Conservation (phyloP, 2,113 vertebrate species). For the Pithys albifrons region DNA sequence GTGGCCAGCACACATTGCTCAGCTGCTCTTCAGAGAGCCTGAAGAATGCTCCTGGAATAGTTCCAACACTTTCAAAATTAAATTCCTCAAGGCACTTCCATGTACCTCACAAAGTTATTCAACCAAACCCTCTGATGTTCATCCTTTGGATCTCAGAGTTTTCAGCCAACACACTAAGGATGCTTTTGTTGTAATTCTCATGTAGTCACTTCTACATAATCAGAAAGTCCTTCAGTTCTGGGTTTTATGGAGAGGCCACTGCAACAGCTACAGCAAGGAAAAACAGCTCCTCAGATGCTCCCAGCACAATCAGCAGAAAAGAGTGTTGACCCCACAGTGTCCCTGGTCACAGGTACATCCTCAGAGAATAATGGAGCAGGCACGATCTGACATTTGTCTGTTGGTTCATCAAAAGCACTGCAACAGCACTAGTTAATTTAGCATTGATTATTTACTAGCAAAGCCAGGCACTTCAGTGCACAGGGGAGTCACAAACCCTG, state of each 20-base stretch:
- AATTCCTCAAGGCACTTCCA: background rate
- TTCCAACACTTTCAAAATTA: background rate
- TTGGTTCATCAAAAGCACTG: background rate
- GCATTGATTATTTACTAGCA: background rate
- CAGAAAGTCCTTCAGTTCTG: background rate
- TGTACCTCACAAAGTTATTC: background rate
- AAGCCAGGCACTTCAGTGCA: background rate
- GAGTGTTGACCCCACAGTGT: accelerated
- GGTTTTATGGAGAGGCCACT: background rate
- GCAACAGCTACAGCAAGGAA: background rate
- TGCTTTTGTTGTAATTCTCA: background rate
- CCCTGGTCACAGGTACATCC: background rate
- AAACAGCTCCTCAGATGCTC: background rate
- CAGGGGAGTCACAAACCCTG: background rate
- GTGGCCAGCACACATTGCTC: background rate
- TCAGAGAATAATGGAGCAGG: background rate
- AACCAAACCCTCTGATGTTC: background rate
- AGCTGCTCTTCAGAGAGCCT: background rate
- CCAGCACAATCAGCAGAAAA: background rate
- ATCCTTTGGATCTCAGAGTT: background rate
- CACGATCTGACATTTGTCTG: background rate
- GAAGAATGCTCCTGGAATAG: background rate
- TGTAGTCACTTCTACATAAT: background rate
- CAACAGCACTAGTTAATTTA: background rate
- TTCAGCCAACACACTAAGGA: background rate